Conservation (phyloP, 2,113 vertebrate genomes). For the Hucho hucho region DNA sequence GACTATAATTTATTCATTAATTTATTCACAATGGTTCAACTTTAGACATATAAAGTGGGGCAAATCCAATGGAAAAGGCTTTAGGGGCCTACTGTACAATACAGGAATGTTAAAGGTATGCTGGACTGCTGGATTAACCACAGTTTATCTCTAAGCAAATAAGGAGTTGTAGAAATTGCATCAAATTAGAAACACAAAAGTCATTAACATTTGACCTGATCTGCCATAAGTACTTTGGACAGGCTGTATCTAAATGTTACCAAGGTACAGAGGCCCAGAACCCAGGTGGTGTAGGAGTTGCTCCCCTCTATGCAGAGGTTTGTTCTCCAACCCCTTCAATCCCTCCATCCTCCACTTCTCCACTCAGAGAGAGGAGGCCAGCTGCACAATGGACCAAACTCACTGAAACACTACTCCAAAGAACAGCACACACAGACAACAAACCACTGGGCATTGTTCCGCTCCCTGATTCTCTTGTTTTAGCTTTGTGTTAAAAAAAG, state of each 20-base stretch:
- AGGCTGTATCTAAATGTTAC: too few species aligned
- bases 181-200: not conserved
- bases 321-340: not conserved
- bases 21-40: not conserved
- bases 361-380: not conserved
- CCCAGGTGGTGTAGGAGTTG: too few species aligned
- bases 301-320: too few species aligned
- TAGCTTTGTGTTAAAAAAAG: not conserved
- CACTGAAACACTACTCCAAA: not conserved
- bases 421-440: not conserved
- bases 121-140: not conserved
- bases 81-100: too few species aligned
- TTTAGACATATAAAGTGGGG: not conserved
- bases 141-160: not conserved
- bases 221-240: too few species aligned
- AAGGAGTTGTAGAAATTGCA: not conserved
- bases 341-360: not conserved
- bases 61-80: too few species aligned
- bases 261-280: too few species aligned
- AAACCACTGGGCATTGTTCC: not conserved
- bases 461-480: slow-evolving; percentile 15
- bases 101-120: not conserved
- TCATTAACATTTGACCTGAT: too few species aligned
- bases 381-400: not conserved
- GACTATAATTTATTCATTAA: slow-evolving; percentile 22